Conservation (phyloP, 2,113 vertebrate genomes). For the Pelecanoides urinatrix region DNA sequence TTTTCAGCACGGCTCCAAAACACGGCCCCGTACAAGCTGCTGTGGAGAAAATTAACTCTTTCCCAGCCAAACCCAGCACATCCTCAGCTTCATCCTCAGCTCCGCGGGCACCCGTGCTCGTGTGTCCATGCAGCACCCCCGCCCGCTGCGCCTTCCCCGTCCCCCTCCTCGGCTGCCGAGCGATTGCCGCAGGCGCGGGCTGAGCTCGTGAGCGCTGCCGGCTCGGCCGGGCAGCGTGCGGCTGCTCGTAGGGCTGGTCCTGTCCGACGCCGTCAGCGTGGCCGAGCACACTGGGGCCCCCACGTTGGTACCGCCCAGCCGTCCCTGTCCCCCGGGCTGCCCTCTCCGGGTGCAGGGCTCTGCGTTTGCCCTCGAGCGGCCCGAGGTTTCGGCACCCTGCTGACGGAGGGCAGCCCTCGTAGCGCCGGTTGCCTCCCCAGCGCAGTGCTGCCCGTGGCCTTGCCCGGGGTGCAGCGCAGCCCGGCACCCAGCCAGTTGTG, state of each 20-base stretch:
- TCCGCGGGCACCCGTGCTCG: neutral
- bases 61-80: neutral
- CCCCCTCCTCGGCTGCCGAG: neutral
- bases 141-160: neutral
- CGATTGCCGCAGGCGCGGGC: fast-evolving
- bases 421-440: neutral
- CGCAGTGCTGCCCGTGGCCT: neutral
- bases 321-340: neutral
- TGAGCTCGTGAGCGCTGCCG: neutral
- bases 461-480: too few relatives aligned
- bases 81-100: neutral
- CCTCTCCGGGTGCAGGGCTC: too few relatives aligned
- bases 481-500: neutral
- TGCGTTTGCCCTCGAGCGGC: neutral
- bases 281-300: fast-evolving
- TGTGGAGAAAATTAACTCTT: neutral
- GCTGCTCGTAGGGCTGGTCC: neutral
- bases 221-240: too few relatives aligned
- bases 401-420: neutral
- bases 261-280: fast-evolving
- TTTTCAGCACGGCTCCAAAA: too few relatives aligned
- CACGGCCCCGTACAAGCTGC: too few relatives aligned
- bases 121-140: neutral
- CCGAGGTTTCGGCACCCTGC: too few relatives aligned
- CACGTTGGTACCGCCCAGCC: neutral